A percentile compares a stretch with the other conserved stretches of the same genome.
Conservation (phyloP, 2,888 invertebrate genomes). For the Pollenia angustigena region DNA sequence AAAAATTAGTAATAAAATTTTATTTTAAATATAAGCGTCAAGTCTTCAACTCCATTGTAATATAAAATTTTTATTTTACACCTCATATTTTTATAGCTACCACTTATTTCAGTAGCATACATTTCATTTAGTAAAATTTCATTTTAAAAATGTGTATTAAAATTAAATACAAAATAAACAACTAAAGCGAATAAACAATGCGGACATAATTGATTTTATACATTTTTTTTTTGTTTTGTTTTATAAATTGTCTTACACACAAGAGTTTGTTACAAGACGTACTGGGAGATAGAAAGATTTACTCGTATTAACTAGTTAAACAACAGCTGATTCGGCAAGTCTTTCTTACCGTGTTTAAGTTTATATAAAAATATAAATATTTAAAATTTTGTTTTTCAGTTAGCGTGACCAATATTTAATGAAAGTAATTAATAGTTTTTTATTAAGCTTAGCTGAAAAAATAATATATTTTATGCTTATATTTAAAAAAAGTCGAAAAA, state of each 20-base stretch:
- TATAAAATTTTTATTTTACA: no score
- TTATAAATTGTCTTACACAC: not conserved
- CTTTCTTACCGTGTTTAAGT: not conserved
- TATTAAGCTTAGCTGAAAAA: slow-evolving; percentile 16
- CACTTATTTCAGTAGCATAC: no score
- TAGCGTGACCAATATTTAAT: slow-evolving; percentile 66
- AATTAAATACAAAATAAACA: no score
- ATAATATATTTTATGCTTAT: slow-evolving; percentile 1
- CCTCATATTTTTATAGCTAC: no score
- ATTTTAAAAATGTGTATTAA: no score
- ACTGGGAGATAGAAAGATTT: not conserved
- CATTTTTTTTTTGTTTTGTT: no score
- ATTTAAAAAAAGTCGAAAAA: slow-evolving; percentile 21
- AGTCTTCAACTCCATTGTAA: no score
- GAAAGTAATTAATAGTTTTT: slow-evolving; percentile 61
- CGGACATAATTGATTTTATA: no score
- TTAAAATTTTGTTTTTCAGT: not conserved
- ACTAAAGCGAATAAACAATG: no score
- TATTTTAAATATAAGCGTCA: no score
- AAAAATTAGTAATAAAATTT: no score
- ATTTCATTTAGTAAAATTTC: no score
- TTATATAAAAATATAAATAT: not conserved
- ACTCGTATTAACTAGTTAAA: not conserved
- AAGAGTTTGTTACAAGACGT: not conserved
- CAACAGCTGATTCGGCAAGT: not conserved